Evolutionary conservation across 1,140 invertebrate species (phyloP), one percentile per base, ranked within the genome.

Genomic region (Sycophaga agraensis): DNA sequence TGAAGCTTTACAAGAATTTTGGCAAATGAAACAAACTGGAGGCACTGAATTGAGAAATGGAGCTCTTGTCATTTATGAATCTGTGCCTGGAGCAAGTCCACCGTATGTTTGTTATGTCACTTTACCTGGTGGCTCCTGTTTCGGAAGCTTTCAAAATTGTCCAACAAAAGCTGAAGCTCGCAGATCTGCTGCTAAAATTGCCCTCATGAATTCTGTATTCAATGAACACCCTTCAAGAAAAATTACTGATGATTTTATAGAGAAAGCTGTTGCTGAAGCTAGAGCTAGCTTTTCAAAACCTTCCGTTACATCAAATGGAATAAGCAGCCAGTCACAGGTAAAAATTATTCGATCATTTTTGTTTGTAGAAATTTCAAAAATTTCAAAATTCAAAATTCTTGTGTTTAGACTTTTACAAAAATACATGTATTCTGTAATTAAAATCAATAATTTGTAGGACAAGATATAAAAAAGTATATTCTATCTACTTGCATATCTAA

Each of bases 101-200:
- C 95, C 95, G 9, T 97, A 96, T 73, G 90, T 97, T 24, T 97
- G 95, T 78, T 97, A 94, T 69, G 94, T 96, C 53, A 96, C 94
- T 9, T 84, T 97, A 62, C 95, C 94, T 0, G 95, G 94, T 9
- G 95, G 95, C 45, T 95, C 93, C 45, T 97, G 94, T 73, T 97
- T 97, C 81, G 95, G 93, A 45, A 96, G 93, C 77, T 97, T 96
- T 84, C 84, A 94, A 87, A 96, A 96, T 77, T 96, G 94, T 74
- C 91, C 92, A 12, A 97, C 94, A 26, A 97, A 97, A 79, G 94
- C 94, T 1, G 94, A 97, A 77, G 95, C 94, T 1, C 83, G 94
- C 37, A 85, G 94, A 66, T 96, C 93, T 70, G 94, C 94, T 2
- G 94, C 94, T 1, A 96, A 97, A 83, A 96, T 97, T 57, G 94